These are phyloP conservation scores for Hypsopygia costalis DNA, from an alignment of 2,888 invertebrate species.

Conservation along the genomic window DNA sequence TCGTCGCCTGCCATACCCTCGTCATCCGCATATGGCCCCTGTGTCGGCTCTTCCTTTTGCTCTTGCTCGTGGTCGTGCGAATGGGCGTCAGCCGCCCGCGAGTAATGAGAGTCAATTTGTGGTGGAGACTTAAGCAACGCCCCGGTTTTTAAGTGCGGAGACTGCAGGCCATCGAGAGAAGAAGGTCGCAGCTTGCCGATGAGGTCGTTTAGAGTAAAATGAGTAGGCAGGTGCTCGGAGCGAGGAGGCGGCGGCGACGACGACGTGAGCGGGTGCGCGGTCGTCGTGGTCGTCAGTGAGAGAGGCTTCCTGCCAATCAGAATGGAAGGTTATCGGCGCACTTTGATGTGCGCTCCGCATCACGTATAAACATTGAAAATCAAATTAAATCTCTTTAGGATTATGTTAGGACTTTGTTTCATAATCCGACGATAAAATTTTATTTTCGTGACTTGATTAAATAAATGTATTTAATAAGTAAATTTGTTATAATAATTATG, in stretches of 20 bases:
- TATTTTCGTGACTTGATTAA: constrained; percentile 4
- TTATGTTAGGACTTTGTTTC: not conserved
- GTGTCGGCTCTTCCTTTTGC: constrained; percentile 73
- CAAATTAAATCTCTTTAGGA: not conserved
- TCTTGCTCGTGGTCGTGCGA: constrained; percentile 57
- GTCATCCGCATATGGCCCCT: constrained; percentile 83
- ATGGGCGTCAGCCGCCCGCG: constrained; percentile 73
- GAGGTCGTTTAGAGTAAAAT: constrained; percentile 78
- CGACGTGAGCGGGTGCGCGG: constrained; percentile 77
- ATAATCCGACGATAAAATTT: constrained; percentile 1
- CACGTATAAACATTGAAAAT: constrained; percentile 7
- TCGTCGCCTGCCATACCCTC: constrained; percentile 79
- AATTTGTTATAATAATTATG: too few species aligned
- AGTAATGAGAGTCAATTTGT: constrained; percentile 81
- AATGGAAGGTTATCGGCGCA: constrained; percentile 52
- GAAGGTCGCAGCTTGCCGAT: constrained; percentile 77
- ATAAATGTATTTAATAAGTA: too few species aligned
- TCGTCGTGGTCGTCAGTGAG: constrained; percentile 79
- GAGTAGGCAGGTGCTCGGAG: constrained; percentile 76
- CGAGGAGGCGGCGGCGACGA: constrained; percentile 78
- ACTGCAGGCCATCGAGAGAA: constrained; percentile 71
- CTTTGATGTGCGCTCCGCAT: constrained; percentile 47
- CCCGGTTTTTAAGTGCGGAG: constrained; percentile 69
- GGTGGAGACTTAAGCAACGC: constrained; percentile 75
- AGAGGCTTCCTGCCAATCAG: constrained; percentile 71